These are phyloP conservation scores for Microvelia longipes DNA, from an alignment of 1,140 invertebrate genomes.

Conservation along the genomic window DNA sequence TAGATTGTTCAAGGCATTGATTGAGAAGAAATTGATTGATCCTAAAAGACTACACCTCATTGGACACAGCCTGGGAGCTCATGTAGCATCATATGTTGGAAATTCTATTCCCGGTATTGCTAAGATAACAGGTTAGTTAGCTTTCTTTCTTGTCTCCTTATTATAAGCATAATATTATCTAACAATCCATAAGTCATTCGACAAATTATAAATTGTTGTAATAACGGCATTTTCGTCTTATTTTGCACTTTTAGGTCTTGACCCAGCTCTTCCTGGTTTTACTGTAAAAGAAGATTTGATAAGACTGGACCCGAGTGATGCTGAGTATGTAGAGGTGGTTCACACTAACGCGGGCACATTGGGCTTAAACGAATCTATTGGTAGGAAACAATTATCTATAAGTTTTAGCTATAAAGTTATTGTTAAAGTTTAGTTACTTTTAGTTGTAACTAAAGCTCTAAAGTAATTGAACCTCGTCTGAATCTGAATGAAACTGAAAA, in stretches of 20 bases:
- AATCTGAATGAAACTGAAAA: no score
- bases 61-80: background rate
- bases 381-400: no score
- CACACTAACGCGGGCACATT: background rate
- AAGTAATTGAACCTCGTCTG: no score
- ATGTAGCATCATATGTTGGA: background rate
- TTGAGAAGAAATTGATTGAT: background rate
- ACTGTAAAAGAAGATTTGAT: background rate
- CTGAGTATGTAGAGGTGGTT: background rate
- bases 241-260: background rate
- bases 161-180: no score
- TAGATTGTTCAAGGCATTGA: background rate
- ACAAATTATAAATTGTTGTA: no score
- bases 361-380: background rate
- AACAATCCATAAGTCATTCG: no score
- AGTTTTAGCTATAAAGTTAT: no score
- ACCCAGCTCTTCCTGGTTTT: background rate
- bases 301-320: background rate
- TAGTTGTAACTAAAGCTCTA: no score
- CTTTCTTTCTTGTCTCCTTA: no score
- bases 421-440: no score
- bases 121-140: background rate
- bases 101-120: background rate
- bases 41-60: background rate
- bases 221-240: no score